These are phyloP conservation scores for Erebia aethiops DNA, from an alignment of 2,888 invertebrate genomes.

Conservation along the genomic window DNA sequence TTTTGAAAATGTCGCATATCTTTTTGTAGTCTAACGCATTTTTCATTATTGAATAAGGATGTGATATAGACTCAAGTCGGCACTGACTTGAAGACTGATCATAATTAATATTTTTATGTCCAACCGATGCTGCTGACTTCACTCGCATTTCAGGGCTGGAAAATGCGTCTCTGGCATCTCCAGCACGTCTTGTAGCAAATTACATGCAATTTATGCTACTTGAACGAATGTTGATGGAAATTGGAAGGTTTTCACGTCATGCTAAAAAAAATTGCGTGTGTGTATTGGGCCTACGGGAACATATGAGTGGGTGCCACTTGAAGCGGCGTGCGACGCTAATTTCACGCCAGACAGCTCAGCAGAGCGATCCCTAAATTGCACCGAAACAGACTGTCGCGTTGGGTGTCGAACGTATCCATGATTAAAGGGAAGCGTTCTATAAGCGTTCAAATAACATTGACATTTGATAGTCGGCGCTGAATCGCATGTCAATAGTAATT, in stretches of 20 bases:
- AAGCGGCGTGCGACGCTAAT: slow-evolving; percentile 54
- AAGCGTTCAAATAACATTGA: slow-evolving; percentile 39
- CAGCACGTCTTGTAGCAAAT: too few relatives aligned
- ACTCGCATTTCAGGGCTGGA: too few relatives aligned
- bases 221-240: too few relatives aligned
- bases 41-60: too few relatives aligned
- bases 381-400: slow-evolving; percentile 40
- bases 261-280: slow-evolving; percentile 12
- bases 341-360: slow-evolving; percentile 55
- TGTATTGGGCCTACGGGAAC: slow-evolving; percentile 36
- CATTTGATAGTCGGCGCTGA: slow-evolving; percentile 36
- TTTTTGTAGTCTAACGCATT: too few relatives aligned
- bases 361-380: slow-evolving; percentile 53
- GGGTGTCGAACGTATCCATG: slow-evolving; percentile 36
- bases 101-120: too few relatives aligned
- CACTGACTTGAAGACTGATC: too few relatives aligned
- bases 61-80: too few relatives aligned
- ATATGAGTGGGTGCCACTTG: slow-evolving; percentile 42
- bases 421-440: slow-evolving; percentile 39
- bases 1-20: too few relatives aligned
- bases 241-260: neutral
- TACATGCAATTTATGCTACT: too few relatives aligned
- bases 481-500: slow-evolving; percentile 28
- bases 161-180: too few relatives aligned
- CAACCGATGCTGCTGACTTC: too few relatives aligned